phyloP scores from a whole-genome alignment of 1,140 invertebrate species.

The Phocides pigmalion region DNA sequence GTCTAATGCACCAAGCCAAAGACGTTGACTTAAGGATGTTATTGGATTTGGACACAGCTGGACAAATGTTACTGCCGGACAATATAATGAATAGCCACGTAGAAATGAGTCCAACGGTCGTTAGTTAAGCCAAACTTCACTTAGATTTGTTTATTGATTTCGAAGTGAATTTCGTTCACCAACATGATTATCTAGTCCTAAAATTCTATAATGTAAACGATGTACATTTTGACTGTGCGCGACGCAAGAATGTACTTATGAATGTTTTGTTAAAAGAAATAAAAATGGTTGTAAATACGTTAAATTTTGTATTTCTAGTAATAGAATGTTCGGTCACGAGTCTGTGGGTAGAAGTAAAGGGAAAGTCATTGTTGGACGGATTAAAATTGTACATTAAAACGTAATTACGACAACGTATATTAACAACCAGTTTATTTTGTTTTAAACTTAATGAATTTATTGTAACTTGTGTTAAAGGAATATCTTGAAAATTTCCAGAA shows the following conservation, averaged over 20 bases:
- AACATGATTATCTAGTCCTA: slow-evolving; percentile 72
- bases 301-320: slow-evolving; percentile 83
- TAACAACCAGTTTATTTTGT: slow-evolving; percentile 55
- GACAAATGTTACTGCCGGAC: slow-evolving; percentile 63
- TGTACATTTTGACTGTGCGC: slow-evolving; percentile 79
- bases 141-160: slow-evolving; percentile 46
- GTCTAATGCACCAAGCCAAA: slow-evolving; percentile 31
- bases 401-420: slow-evolving; percentile 53
- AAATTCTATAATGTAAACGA: slow-evolving; percentile 65
- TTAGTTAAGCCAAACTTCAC: slow-evolving; percentile 34
- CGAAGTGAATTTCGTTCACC: slow-evolving; percentile 54
- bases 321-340: slow-evolving; percentile 75
- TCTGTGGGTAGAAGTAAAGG: slow-evolving; percentile 67
- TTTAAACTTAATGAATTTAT: slow-evolving; percentile 45
- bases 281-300: slow-evolving; percentile 83
- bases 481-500: slow-evolving; percentile 47
- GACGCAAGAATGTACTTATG: slow-evolving; percentile 79
- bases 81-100: slow-evolving; percentile 60
- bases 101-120: slow-evolving; percentile 50
- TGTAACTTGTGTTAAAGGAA: slow-evolving; percentile 38
- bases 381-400: slow-evolving; percentile 64
- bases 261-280: slow-evolving; percentile 75
- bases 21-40: slow-evolving; percentile 8
- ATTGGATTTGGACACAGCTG: slow-evolving; percentile 38
- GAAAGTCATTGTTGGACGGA: slow-evolving; percentile 56